Evolutionary conservation across 2,113 vertebrate genomes (phyloP).

Genomic region (Gallinago jamesoni): DNA sequence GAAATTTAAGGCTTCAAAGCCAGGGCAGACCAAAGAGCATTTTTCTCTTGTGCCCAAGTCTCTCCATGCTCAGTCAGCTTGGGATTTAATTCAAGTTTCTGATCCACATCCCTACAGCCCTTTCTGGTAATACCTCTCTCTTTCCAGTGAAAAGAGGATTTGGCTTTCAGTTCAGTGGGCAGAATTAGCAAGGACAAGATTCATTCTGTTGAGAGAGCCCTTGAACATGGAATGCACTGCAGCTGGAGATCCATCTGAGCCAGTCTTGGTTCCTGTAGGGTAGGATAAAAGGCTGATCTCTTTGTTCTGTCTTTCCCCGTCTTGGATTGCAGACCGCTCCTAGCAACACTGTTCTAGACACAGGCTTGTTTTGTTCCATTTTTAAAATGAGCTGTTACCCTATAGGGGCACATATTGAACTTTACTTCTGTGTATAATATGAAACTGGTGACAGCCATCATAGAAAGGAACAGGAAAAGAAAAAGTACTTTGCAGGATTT

Average conservation of each 20-base stretch:
- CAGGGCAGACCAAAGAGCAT: background rate
- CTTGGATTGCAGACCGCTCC: background rate
- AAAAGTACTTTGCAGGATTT: background rate
- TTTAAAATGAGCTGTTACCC: background rate
- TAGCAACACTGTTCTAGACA: background rate
- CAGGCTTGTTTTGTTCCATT: background rate
- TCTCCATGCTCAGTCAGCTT: background rate
- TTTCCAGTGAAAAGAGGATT: constrained; percentile 3
- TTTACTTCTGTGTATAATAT: background rate
- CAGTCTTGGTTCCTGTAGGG: background rate
- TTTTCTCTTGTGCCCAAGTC: background rate
- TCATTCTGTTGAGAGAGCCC: background rate
- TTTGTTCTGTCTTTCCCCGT: background rate
- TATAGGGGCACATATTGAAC: background rate
- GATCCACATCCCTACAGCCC: background rate
- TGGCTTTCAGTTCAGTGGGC: background rate
- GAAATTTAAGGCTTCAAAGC: background rate
- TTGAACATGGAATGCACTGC: background rate
- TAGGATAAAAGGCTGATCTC: background rate
- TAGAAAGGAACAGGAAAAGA: background rate
- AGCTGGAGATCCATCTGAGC: background rate
- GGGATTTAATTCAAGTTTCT: background rate
- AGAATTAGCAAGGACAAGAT: background rate
- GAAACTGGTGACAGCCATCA: background rate
- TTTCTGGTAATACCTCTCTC: background rate